These are phyloP conservation scores for Engraulis encrasicolus DNA, from an alignment of 2,113 vertebrate genomes.

Conservation along the genomic window DNA sequence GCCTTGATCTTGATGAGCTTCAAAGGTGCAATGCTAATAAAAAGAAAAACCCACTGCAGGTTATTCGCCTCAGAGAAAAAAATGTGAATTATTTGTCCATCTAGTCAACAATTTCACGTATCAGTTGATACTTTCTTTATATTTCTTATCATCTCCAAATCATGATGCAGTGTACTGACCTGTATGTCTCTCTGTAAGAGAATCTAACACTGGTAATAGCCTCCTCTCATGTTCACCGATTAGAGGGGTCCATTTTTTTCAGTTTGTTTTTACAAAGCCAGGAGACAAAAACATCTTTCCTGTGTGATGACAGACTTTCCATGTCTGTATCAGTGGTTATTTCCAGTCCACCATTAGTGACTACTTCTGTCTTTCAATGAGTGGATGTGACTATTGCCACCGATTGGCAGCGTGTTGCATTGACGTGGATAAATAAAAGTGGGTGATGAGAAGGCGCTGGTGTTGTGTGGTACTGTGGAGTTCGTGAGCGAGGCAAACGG, in stretches of 20 bases:
- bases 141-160: background rate
- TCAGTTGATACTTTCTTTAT: background rate
- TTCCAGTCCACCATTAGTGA: too few relatives aligned
- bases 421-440: background rate
- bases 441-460: background rate
- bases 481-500: conserved; percentile 16
- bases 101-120: too few relatives aligned
- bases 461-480: conserved; percentile 29
- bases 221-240: background rate
- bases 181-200: background rate
- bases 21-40: background rate
- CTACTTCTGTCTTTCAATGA: too few relatives aligned
- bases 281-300: background rate
- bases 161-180: background rate
- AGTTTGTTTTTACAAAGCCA: background rate
- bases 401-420: background rate
- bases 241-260: background rate
- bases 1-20: too few relatives aligned
- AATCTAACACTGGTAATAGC: background rate
- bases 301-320: background rate
- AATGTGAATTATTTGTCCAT: background rate
- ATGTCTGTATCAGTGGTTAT: too few relatives aligned
- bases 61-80: background rate
- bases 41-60: background rate
- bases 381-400: too few relatives aligned